phyloP scores from a whole-genome alignment of 2,888 invertebrate species.

The Hydrotaea diabolus region DNA sequence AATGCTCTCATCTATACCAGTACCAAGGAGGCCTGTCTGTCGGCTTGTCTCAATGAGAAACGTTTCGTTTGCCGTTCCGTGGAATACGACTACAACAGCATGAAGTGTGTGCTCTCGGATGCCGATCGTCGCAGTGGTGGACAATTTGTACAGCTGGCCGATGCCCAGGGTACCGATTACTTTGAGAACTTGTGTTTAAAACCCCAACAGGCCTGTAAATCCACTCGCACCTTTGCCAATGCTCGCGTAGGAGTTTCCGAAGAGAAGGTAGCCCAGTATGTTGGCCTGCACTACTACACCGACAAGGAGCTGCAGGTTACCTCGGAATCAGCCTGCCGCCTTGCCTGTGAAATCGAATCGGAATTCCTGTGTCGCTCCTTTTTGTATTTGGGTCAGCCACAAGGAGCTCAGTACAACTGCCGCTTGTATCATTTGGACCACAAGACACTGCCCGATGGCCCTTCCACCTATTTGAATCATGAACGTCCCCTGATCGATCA shows the following conservation, averaged over 20 bases:
- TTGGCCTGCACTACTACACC: constrained; percentile 94
- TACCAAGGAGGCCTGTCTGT: constrained; percentile 95
- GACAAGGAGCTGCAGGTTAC: constrained; percentile 96
- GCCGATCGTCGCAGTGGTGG: constrained; percentile 93
- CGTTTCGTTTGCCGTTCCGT: constrained; percentile 95
- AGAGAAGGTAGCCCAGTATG: constrained; percentile 95
- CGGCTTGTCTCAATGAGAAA: constrained; percentile 95
- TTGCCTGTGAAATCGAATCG: constrained; percentile 95
- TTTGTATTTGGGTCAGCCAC: constrained; percentile 86
- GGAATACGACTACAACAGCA: constrained; percentile 95
- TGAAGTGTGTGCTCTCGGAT: constrained; percentile 95
- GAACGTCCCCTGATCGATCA: constrained; percentile 95
- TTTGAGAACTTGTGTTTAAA: constrained; percentile 95
- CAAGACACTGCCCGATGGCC: constrained; percentile 94
- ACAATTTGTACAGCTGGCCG: constrained; percentile 93
- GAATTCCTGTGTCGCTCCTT: constrained; percentile 95
- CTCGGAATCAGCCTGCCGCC: constrained; percentile 92
- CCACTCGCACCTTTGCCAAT: constrained; percentile 88
- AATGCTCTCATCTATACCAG: constrained; percentile 96
- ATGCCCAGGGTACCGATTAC: constrained; percentile 89
- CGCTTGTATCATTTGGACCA: constrained; percentile 95
- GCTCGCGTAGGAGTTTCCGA: constrained; percentile 94
- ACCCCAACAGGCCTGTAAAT: constrained; percentile 93
- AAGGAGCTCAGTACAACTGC: constrained; percentile 92
- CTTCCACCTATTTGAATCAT: constrained; percentile 93